Conservation (phyloP, 2,888 invertebrate species). For the Thecocarcelia acutangulata region DNA sequence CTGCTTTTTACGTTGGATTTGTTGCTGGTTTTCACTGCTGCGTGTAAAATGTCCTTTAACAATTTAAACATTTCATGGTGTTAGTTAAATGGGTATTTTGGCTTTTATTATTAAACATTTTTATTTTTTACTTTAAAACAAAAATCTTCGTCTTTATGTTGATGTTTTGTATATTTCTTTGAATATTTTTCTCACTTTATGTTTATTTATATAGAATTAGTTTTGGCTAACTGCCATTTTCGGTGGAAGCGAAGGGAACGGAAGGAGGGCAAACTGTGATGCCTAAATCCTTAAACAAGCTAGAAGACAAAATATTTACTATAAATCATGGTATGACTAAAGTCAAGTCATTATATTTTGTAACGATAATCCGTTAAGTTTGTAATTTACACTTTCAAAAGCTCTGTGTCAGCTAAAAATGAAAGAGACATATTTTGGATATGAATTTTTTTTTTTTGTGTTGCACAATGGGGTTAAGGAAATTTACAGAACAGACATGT, state of each 20-base stretch:
- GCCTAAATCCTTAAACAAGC: conserved; percentile 2
- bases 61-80: conserved; percentile 8
- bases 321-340: conserved; percentile 43
- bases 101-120: conserved; percentile 1
- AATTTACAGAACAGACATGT: background rate
- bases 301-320: conserved; percentile 40
- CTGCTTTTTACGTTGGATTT: background rate
- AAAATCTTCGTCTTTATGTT: background rate
- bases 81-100: conserved; percentile 36
- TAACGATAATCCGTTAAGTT: conserved; percentile 48
- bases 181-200: background rate
- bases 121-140: background rate
- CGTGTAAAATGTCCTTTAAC: conserved; percentile 3
- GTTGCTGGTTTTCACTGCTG: background rate
- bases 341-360: conserved; percentile 45
- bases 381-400: conserved; percentile 49
- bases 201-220: conserved; percentile 24
- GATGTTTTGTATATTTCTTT: background rate
- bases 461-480: conserved; percentile 10
- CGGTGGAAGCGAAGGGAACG: background rate
- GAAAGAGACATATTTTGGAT: conserved; percentile 24
- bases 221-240: conserved; percentile 51
- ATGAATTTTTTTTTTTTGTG: background rate
- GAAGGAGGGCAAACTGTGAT: background rate
- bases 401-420: background rate